These are phyloP conservation scores for Mastigias papua DNA, from an alignment of 30 jellyfish, hydroid and myxozoan genomes.

Conservation along the genomic window DNA sequence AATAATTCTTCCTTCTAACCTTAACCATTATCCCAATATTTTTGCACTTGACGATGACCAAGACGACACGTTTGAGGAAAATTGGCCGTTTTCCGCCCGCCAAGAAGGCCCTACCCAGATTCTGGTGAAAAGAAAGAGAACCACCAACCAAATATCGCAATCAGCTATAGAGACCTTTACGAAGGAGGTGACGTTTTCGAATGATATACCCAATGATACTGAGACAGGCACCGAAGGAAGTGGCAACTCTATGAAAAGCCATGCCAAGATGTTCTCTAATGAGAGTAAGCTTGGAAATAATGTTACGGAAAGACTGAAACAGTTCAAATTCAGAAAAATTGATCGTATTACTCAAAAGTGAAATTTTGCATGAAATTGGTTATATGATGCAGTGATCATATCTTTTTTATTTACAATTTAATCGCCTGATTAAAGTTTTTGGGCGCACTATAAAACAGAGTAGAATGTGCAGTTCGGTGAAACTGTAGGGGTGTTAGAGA, in stretches of 20 bases:
- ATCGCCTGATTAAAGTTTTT: too few species aligned
- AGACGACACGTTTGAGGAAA: conserved; percentile 3
- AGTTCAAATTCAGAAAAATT: neutral
- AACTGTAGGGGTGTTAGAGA: too few species aligned
- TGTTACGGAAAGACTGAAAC: neutral
- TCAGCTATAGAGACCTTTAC: neutral
- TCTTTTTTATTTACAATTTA: too few species aligned
- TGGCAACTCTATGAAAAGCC: neutral
- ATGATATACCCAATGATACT: neutral
- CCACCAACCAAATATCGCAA: neutral
- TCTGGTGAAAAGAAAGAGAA: neutral
- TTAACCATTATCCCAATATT: conserved; percentile 42
- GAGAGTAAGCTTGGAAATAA: neutral
- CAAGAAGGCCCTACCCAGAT: conserved; percentile 59
- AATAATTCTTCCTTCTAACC: conserved; percentile 26
- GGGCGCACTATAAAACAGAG: too few species aligned
- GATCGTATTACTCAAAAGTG: neutral
- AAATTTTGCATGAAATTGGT: neutral
- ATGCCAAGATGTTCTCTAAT: neutral
- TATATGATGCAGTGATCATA: too few species aligned
- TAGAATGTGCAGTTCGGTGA: too few species aligned
- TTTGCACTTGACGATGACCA: conserved; percentile 12
- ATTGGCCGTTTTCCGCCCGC: conserved; percentile 11
- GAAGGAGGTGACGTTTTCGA: neutral
- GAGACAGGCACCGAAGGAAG: neutral